Conservation (phyloP, 1,140 invertebrate species). For the Camponotus vicinus region DNA sequence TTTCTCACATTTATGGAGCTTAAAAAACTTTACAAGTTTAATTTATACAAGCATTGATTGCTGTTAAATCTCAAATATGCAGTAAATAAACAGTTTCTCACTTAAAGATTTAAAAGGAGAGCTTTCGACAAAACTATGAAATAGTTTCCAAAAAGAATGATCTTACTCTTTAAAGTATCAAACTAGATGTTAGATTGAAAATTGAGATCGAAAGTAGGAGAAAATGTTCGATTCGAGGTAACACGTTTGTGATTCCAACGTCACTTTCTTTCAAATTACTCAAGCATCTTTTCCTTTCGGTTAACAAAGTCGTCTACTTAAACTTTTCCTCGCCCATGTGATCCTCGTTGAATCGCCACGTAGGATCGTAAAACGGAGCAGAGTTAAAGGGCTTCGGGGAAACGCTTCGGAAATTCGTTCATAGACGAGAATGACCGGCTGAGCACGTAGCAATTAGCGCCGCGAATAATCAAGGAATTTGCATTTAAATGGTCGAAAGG, state of each 20-base stretch:
- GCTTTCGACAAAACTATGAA: too few species aligned
- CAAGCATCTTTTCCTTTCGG: not conserved
- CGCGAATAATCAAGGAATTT: conserved; percentile 82
- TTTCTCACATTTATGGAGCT: too few species aligned
- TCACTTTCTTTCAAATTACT: not conserved
- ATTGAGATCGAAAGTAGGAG: too few species aligned
- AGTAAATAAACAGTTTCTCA: too few species aligned
- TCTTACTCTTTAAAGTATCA: too few species aligned
- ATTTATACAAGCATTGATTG: too few species aligned
- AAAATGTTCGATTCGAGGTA: too few species aligned
- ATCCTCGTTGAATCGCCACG: not conserved
- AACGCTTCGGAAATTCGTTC: conserved; percentile 60
- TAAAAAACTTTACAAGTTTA: too few species aligned
- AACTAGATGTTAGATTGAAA: too few species aligned
- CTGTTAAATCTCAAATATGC: too few species aligned
- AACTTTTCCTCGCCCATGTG: conserved; percentile 12
- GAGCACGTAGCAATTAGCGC: conserved; percentile 81
- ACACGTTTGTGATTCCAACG: not conserved
- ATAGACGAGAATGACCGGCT: conserved; percentile 57
- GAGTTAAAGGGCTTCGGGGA: conserved; percentile 16
- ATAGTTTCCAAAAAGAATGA: too few species aligned
- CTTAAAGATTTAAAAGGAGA: too few species aligned
- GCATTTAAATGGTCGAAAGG: conserved; percentile 83
- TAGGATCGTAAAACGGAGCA: not conserved
- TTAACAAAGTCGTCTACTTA: conserved; percentile 25